Conservation (phyloP, 1,140 invertebrate genomes). For the Ridgeia piscesae region DNA sequence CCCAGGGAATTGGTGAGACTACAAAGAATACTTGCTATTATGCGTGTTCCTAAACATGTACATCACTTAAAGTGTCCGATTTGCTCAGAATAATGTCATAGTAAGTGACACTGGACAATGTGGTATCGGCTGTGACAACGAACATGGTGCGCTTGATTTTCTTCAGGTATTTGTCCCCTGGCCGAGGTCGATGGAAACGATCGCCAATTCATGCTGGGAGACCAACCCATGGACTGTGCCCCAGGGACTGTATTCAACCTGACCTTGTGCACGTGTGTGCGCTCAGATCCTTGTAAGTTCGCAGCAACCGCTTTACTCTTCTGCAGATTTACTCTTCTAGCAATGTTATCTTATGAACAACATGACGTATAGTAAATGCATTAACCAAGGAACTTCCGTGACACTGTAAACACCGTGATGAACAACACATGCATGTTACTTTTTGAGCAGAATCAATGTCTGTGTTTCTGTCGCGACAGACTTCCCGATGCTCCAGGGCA, state of each 20-base stretch:
- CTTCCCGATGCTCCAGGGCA: neutral
- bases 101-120: neutral
- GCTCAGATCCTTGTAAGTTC: neutral
- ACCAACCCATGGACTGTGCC: neutral
- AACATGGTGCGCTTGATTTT: neutral
- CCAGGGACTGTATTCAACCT: neutral
- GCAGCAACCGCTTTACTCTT: neutral
- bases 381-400: neutral
- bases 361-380: neutral
- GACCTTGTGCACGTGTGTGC: neutral
- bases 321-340: neutral
- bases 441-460: neutral
- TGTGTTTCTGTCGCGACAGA: neutral
- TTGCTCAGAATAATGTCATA: neutral
- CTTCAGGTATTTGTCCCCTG: neutral
- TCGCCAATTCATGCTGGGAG: neutral
- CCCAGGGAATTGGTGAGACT: neutral
- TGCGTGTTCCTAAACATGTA: neutral
- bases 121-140: neutral
- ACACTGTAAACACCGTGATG: neutral
- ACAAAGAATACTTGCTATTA: neutral
- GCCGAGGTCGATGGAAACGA: neutral
- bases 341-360: neutral
- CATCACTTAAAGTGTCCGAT: neutral
- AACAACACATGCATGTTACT: neutral